phyloP scores from a whole-genome alignment of 2,888 invertebrate species.

The Drosophila diplacantha region DNA sequence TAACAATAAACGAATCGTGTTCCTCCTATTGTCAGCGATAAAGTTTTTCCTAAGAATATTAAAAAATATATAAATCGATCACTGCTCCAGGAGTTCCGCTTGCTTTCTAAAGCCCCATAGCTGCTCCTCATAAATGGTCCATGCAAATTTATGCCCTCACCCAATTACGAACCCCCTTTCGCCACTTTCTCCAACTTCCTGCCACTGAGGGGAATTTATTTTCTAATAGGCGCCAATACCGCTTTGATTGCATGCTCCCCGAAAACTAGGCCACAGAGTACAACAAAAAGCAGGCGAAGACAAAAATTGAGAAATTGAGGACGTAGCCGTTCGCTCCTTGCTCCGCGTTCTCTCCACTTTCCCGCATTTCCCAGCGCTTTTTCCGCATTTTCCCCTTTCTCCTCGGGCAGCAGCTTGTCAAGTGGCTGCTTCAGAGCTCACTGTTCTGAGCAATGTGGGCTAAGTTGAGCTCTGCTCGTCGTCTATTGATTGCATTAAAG shows the following conservation, averaged over 20 bases:
- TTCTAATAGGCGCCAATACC: slow-evolving; percentile 38
- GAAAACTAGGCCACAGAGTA: slow-evolving; percentile 48
- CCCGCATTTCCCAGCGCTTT: neutral
- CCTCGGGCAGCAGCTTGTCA: slow-evolving; percentile 15
- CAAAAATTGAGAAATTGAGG: slow-evolving; percentile 34
- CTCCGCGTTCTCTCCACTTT: slow-evolving; percentile 1
- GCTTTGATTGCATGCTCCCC: slow-evolving; percentile 38
- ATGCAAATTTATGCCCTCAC: slow-evolving; percentile 6
- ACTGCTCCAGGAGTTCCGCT: neutral
- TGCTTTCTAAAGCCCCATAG: neutral
- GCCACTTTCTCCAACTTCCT: slow-evolving; percentile 6
- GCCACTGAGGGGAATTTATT: slow-evolving; percentile 18
- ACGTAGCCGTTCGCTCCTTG: slow-evolving; percentile 18
- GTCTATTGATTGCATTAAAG: slow-evolving; percentile 59
- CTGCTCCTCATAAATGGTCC: slow-evolving; percentile 1
- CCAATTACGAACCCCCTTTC: slow-evolving; percentile 18
- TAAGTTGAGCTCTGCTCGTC: slow-evolving; percentile 46
- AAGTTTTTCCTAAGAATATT: neutral
- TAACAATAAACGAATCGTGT: neutral
- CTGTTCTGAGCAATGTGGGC: slow-evolving; percentile 43
- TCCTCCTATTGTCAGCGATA: neutral
- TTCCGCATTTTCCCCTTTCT: slow-evolving; percentile 9
- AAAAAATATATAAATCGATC: neutral
- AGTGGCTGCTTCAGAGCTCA: slow-evolving; percentile 37
- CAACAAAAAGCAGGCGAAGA: slow-evolving; percentile 27